A percentile compares a stretch with the other conserved stretches of the same genome.
These are phyloP conservation scores for Tinea semifulvella DNA, from an alignment of 2,888 invertebrate genomes.

Conservation along the genomic window DNA sequence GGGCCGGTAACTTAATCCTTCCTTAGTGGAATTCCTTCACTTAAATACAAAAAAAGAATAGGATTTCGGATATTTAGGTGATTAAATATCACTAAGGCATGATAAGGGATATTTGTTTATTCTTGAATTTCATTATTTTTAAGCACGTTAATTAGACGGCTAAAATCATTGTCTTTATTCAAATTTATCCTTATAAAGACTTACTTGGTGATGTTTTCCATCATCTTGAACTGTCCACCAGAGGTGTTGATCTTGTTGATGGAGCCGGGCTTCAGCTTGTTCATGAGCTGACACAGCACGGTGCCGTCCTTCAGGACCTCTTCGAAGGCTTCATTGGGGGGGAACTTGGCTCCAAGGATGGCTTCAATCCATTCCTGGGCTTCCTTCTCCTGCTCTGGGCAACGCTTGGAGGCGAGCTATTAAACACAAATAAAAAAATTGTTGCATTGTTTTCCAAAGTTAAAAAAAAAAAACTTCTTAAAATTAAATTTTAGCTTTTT, in stretches of 20 bases:
- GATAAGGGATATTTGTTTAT: too few relatives aligned
- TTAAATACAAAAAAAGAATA: too few relatives aligned
- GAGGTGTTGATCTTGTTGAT: conserved; percentile 90
- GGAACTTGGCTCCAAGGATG: conserved; percentile 88
- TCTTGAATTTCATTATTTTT: too few relatives aligned
- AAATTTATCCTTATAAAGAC: too few relatives aligned
- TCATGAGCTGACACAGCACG: conserved; percentile 93
- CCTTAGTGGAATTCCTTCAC: too few relatives aligned
- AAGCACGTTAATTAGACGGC: too few relatives aligned
- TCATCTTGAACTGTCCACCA: conserved; percentile 98
- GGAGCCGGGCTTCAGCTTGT: conserved; percentile 90
- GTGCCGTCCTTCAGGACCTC: conserved; percentile 92
- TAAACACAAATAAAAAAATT: conserved; percentile 8
- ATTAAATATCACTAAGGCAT: too few relatives aligned
- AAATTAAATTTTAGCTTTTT: too few relatives aligned
- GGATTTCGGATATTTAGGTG: too few relatives aligned
- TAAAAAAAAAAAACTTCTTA: too few relatives aligned
- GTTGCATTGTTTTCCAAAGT: not conserved
- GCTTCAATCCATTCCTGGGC: conserved; percentile 93
- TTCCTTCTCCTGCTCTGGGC: conserved; percentile 83
- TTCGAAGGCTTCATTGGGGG: conserved; percentile 81
- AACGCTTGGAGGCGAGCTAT: conserved; percentile 86
- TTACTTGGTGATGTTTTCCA: conserved; percentile 98
- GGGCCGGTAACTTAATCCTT: too few relatives aligned
- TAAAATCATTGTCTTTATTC: too few relatives aligned